phyloP scores from a whole-genome alignment of 1,140 invertebrate genomes.

The Brachionus koreanus region DNA sequence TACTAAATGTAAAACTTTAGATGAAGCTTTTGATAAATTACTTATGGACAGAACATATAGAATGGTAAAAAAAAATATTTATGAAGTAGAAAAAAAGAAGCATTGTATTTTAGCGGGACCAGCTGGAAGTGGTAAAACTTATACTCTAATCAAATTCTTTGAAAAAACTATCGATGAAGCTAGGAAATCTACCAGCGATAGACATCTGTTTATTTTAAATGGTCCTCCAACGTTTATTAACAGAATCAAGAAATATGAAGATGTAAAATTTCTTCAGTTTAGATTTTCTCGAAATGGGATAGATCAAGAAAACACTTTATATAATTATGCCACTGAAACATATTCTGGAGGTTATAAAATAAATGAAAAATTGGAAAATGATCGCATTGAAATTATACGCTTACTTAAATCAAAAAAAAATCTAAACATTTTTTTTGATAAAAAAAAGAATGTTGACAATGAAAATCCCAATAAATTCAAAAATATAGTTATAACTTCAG shows the following conservation, averaged over 20 bases:
- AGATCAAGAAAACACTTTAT: not conserved
- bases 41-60: not conserved
- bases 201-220: not conserved
- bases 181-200: no score
- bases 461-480: not conserved
- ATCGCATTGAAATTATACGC: not conserved
- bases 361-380: not conserved
- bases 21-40: not conserved
- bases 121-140: not conserved
- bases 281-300: not conserved
- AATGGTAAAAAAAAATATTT: not conserved
- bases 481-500: not conserved
- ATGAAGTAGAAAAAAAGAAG: not conserved
- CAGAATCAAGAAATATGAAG: not conserved
- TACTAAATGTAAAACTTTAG: not conserved
- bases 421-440: no score
- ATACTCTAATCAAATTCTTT: not conserved
- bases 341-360: not conserved
- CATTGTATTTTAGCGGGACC: not conserved
- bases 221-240: not conserved
- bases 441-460: not conserved
- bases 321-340: not conserved
- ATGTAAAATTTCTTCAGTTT: not conserved
- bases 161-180: no score
- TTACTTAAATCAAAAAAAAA: not conserved